Percentiles rank a stretch among this genome's conserved stretches.
These are phyloP conservation scores for Pelobates fuscus DNA, from an alignment of 2,113 vertebrate genomes.

Conservation along the genomic window DNA sequence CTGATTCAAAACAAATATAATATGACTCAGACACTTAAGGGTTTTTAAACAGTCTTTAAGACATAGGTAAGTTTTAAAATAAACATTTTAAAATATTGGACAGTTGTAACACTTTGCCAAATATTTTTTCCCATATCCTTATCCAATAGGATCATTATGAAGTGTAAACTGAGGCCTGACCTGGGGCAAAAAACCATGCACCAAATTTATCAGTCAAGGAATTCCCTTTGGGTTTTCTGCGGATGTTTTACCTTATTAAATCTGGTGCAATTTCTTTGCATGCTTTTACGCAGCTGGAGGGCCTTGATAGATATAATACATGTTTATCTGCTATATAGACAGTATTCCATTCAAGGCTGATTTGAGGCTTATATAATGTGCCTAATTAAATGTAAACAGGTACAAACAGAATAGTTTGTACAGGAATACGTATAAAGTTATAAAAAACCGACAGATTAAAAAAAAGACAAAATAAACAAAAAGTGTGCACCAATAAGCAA, in stretches of 20 bases:
- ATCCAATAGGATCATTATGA: neutral
- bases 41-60: too few relatives aligned
- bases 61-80: too few relatives aligned
- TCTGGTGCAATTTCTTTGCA: neutral
- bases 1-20: too few relatives aligned
- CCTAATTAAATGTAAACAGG: too few relatives aligned
- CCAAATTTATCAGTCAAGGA: neutral
- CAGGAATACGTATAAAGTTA: too few relatives aligned
- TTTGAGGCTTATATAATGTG: too few relatives aligned
- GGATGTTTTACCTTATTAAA: conserved; percentile 6
- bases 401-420: too few relatives aligned
- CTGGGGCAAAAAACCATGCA: neutral
- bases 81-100: neutral
- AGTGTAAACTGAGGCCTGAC: neutral
- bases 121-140: neutral
- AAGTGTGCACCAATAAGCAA: too few relatives aligned
- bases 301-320: neutral
- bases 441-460: too few relatives aligned
- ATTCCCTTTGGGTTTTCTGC: neutral
- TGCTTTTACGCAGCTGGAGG: neutral
- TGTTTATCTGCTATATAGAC: neutral
- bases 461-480: too few relatives aligned
- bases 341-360: too few relatives aligned
- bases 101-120: neutral
- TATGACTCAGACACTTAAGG: too few relatives aligned